Evolutionary conservation across 2,888 invertebrate species (phyloP), one percentile per base, ranked within the genome.

Genomic region (Branchinecta sandiegonensis): DNA sequence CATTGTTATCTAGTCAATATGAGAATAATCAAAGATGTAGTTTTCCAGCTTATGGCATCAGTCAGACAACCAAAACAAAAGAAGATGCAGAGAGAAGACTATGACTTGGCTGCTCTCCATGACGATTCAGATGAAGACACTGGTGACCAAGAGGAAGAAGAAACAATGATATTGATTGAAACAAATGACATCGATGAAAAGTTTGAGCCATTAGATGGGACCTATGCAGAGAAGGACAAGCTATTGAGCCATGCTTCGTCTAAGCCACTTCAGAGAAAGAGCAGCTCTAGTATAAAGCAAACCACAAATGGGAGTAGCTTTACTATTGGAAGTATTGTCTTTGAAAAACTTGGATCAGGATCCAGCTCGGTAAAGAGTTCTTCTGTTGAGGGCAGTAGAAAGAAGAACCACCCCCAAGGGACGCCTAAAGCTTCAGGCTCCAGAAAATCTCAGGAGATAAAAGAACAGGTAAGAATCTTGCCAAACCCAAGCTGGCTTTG

Each of bases 291-390:
- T 37, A 37, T 37, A 37, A 56, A 56, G 23, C 63, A 56, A 56
- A 9, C 63, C n/a, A 8, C 23, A 11, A 56, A 56, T 56, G 63
- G 63, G 10, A 56, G 23, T 8, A 56, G 11, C 11, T 23, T 17
- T n/a, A 56, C 63, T 56, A 56, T 56, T 56, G 63, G 63, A 56
- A 56, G 23, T 56, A 56, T 56, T 56, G 63, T 56, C 63, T 17
- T 56, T 56, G 63, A 56, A 23, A 56, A 56, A 23, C 23, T 56
- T n/a, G n/a, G 14, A 56, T n/a, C 63, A 17, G 17, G 56, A 8
- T 56, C 56, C n/a, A n/a, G 17, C n/a, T 8, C 56, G 17, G 37
- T 37, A 37, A 37, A 37, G 37, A 37, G 3, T 5, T 37, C 37
- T 37, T 37, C 37, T 37, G 37, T 37, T 37, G 37, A 37, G 37